Evolutionary conservation across 2,888 invertebrate genomes (phyloP).

Genomic region (Diaprepes abbreviatus): DNA sequence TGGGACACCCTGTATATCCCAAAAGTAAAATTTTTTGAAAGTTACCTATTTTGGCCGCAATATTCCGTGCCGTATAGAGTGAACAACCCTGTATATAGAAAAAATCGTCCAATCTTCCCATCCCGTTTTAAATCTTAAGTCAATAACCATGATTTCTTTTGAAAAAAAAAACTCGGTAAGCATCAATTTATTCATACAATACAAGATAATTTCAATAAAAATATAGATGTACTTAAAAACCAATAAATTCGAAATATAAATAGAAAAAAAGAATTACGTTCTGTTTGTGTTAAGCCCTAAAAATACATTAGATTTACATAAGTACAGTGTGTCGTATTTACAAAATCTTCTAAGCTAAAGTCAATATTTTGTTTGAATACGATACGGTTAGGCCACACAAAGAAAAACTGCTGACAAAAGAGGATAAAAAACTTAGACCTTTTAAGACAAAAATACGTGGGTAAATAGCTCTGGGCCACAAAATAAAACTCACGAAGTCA

Average conservation of each 20-base stretch:
- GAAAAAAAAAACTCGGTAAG: neutral
- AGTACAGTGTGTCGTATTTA: constrained; percentile 44
- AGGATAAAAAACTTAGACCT: constrained; percentile 28
- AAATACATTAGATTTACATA: constrained; percentile 50
- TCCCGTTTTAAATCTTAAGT: too few relatives aligned
- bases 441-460: constrained; percentile 31
- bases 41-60: too few relatives aligned
- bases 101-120: too few relatives aligned
- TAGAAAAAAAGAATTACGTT: constrained; percentile 40
- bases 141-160: too few relatives aligned
- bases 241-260: constrained; percentile 26
- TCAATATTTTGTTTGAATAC: constrained; percentile 43
- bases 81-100: too few relatives aligned
- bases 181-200: neutral
- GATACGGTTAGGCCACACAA: constrained; percentile 31
- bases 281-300: constrained; percentile 50
- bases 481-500: constrained; percentile 16
- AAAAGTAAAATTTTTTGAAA: too few relatives aligned
- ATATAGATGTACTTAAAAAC: constrained; percentile 16
- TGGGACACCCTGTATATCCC: too few relatives aligned
- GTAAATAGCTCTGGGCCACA: constrained; percentile 20
- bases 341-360: constrained; percentile 41
- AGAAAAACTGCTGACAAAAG: constrained; percentile 40
- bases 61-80: too few relatives aligned
- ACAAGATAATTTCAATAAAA: constrained; percentile 23